phyloP scores from a whole-genome alignment of 23 tunicate genomes.

The Styela plicata region DNA sequence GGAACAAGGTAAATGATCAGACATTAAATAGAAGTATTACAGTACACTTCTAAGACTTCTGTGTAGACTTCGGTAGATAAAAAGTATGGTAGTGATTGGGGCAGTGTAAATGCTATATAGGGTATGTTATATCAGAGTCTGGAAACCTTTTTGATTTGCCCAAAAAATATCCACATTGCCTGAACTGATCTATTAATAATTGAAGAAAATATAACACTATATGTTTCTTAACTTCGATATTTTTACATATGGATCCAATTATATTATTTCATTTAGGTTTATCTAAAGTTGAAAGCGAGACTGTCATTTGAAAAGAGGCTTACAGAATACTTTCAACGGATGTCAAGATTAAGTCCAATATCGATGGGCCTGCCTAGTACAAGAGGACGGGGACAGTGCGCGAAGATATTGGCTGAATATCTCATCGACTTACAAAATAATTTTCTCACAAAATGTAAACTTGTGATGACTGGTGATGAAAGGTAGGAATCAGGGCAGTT shows the following conservation, averaged over 20 bases:
- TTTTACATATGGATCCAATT: too few species aligned
- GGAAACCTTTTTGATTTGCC: too few species aligned
- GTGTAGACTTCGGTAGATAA: too few species aligned
- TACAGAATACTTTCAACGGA: constrained; percentile 17
- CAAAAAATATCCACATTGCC: too few species aligned
- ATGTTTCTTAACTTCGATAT: too few species aligned
- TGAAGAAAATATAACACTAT: too few species aligned
- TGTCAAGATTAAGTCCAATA: constrained; percentile 49
- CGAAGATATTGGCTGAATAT: constrained; percentile 50
- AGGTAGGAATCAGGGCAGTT: too few species aligned
- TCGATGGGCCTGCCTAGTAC: constrained; percentile 78
- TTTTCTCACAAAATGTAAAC: constrained; percentile 42
- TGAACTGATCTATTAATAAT: too few species aligned
- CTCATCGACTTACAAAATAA: constrained; percentile 57
- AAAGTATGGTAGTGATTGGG: too few species aligned
- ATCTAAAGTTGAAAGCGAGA: neutral
- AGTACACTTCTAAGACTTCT: neutral
- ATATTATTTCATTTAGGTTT: neutral
- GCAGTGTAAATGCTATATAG: too few species aligned
- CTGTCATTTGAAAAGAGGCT: neutral
- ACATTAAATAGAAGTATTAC: neutral
- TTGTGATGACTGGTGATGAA: constrained; percentile 2
- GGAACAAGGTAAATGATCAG: constrained; percentile 55
- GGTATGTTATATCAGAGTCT: too few species aligned
- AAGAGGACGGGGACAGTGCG: constrained; percentile 75